Evolutionary conservation across 2,797 vertebrate genomes (phyloP).

Genomic region (Salarias fasciatus): DNA sequence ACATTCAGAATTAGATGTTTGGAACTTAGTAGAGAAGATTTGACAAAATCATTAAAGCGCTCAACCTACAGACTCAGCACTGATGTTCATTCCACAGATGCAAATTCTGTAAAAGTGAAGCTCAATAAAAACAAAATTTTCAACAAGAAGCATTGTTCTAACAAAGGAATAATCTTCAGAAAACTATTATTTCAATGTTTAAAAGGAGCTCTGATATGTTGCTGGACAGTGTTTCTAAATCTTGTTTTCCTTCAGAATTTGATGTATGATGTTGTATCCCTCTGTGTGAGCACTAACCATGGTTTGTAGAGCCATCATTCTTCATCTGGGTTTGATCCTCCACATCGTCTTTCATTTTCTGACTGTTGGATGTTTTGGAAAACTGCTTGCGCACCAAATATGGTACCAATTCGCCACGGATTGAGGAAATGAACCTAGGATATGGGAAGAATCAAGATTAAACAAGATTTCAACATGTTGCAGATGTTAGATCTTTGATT

Average conservation of each 20-base stretch:
- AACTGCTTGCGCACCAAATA: conserved; percentile 96
- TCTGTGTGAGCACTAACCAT: conserved; percentile 75
- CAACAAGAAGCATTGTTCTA: too few relatives aligned
- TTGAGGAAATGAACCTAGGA: conserved; percentile 90
- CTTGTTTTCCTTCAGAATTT: neutral
- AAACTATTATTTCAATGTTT: neutral
- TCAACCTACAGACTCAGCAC: too few relatives aligned
- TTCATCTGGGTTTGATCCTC: conserved; percentile 83
- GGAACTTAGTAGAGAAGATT: too few relatives aligned
- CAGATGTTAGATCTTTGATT: neutral
- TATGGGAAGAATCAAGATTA: neutral
- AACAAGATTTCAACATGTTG: neutral
- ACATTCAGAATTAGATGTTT: too few relatives aligned
- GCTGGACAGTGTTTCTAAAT: neutral
- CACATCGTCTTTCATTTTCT: conserved; percentile 76
- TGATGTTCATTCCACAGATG: too few relatives aligned
- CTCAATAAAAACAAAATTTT: too few relatives aligned
- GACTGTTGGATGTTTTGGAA: conserved; percentile 81
- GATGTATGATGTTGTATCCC: neutral
- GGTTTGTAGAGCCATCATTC: conserved; percentile 80
- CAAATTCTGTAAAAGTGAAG: too few relatives aligned
- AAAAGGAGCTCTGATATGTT: neutral
- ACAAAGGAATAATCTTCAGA: too few relatives aligned
- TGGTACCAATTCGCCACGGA: conserved; percentile 94
- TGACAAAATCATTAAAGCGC: too few relatives aligned